Evolutionary conservation across 2,888 invertebrate genomes (phyloP).

Genomic region (Amitus sp.): DNA sequence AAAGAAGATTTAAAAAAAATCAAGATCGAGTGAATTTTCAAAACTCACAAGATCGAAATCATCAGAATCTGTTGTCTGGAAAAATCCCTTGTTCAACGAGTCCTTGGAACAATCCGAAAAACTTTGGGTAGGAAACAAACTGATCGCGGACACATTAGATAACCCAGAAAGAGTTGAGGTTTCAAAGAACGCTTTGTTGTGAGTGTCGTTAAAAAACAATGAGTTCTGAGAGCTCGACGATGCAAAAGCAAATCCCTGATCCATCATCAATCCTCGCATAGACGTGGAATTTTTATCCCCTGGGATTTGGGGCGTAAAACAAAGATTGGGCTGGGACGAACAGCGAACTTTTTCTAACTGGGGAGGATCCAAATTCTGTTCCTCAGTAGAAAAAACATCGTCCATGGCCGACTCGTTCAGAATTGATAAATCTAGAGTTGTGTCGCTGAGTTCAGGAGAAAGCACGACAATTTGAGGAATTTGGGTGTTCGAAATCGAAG

Average conservation of each 20-base stretch:
- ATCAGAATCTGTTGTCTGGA: conserved; percentile 40
- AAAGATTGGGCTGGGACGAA: conserved; percentile 18
- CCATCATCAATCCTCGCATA: too few relatives aligned
- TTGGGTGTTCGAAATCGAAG: conserved; percentile 10
- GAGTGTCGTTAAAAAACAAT: conserved; percentile 38
- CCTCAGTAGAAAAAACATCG: conserved; percentile 43
- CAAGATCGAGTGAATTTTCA: too few relatives aligned
- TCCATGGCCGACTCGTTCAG: conserved; percentile 57
- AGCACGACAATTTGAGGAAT: conserved; percentile 17
- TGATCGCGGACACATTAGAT: conserved; percentile 51
- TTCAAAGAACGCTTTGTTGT: conserved; percentile 49
- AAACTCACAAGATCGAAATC: conserved; percentile 10
- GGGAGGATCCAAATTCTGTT: background rate
- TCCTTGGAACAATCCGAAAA: conserved; percentile 45
- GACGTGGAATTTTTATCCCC: conserved; percentile 25
- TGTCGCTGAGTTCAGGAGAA: background rate
- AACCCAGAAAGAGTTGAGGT: conserved; percentile 39
- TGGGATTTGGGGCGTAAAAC: conserved; percentile 1
- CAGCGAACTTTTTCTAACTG: conserved; percentile 17
- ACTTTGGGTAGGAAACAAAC: too few relatives aligned
- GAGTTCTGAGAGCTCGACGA: conserved; percentile 25
- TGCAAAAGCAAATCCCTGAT: too few relatives aligned
- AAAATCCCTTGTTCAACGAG: conserved; percentile 51
- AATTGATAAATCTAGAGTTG: conserved; percentile 6
- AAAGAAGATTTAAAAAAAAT: too few relatives aligned